These are phyloP conservation scores for Heliornis fulica DNA, from an alignment of 2,113 vertebrate genomes.

Conservation along the genomic window DNA sequence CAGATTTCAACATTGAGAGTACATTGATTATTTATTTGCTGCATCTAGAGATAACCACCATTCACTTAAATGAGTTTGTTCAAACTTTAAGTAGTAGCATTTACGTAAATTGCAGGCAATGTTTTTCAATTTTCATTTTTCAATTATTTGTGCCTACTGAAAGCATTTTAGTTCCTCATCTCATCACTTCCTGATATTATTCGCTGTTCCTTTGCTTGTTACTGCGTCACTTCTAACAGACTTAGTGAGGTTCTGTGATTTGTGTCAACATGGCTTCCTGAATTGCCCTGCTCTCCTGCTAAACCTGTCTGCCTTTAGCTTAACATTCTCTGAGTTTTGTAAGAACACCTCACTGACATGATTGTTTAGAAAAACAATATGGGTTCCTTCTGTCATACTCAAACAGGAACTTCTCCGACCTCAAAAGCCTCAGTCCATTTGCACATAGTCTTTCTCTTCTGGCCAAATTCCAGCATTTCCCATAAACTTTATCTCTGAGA, in stretches of 20 bases:
- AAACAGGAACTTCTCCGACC: background rate
- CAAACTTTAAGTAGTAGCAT: background rate
- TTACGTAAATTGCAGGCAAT: background rate
- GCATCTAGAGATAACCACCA: background rate
- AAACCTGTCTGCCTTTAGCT: background rate
- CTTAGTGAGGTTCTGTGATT: background rate
- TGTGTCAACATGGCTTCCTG: background rate
- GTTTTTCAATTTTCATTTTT: background rate
- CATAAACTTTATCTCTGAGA: background rate
- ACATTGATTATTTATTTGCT: background rate
- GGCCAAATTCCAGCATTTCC: background rate
- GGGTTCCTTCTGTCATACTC: background rate
- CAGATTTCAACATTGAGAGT: background rate
- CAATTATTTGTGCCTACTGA: background rate
- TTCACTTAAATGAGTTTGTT: background rate
- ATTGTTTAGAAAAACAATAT: background rate
- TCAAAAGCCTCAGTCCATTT: background rate
- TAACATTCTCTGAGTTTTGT: background rate
- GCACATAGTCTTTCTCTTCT: background rate
- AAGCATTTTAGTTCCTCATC: background rate
- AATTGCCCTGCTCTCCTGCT: background rate
- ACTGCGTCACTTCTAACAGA: background rate
- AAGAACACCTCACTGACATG: background rate
- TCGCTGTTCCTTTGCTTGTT: background rate
- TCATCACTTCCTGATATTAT: background rate